phyloP scores from a whole-genome alignment of 1,140 invertebrate species.

The Apis dorsata region DNA sequence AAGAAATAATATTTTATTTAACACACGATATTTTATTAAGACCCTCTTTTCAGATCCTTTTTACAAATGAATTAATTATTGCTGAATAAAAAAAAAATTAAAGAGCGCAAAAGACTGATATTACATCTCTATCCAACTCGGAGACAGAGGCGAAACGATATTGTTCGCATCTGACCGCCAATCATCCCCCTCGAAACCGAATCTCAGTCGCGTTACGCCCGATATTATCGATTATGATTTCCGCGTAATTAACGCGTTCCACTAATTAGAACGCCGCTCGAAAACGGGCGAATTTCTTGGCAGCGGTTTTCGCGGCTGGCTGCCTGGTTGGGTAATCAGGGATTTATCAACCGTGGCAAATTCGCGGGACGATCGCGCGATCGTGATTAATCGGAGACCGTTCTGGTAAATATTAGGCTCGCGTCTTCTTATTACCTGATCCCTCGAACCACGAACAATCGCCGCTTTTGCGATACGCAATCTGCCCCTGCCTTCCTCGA shows the following conservation, averaged over 20 bases:
- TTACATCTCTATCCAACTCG: too few relatives aligned
- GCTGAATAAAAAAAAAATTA: too few relatives aligned
- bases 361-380: conserved; percentile 26
- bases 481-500: not conserved
- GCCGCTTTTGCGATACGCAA: conserved; percentile 47
- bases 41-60: too few relatives aligned
- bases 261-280: conserved; percentile 8
- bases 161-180: not conserved
- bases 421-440: not conserved
- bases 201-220: too few relatives aligned
- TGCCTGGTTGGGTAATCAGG: conserved; percentile 10
- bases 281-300: conserved; percentile 23
- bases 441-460: conserved; percentile 43
- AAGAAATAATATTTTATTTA: too few relatives aligned
- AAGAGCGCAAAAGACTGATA: too few relatives aligned
- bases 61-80: too few relatives aligned
- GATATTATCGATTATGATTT: not conserved
- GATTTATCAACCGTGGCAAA: conserved; percentile 43
- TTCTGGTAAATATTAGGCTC: conserved; percentile 5
- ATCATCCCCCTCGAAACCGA: not conserved
- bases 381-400: conserved; percentile 9
- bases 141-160: not conserved
- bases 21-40: too few relatives aligned
- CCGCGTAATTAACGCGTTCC: not conserved
- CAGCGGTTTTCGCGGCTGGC: not conserved